These are phyloP conservation scores for Oscheius onirici DNA, from an alignment of 2,888 invertebrate species.

Conservation along the genomic window DNA sequence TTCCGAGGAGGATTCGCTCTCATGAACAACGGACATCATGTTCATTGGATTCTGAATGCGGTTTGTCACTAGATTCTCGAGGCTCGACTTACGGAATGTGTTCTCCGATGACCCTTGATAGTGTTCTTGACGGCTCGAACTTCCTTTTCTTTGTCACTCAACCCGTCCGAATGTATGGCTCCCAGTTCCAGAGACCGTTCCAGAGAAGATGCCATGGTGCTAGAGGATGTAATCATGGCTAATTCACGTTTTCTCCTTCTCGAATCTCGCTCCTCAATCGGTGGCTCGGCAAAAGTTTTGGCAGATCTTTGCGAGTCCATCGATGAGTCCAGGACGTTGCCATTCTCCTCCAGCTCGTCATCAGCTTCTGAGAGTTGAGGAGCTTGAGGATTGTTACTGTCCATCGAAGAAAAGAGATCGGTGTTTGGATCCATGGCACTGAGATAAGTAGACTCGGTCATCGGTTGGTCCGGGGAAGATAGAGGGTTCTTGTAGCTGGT, in stretches of 20 bases:
- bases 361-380: constrained; percentile 12
- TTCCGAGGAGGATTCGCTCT: constrained; percentile 13
- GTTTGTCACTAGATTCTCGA: neutral
- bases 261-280: constrained; percentile 15
- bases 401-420: constrained; percentile 40
- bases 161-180: constrained; percentile 65
- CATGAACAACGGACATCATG: constrained; percentile 26
- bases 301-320: constrained; percentile 46
- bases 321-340: constrained; percentile 44
- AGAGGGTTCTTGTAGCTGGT: constrained; percentile 41
- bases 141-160: constrained; percentile 68
- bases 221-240: constrained; percentile 32
- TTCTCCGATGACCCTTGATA: constrained; percentile 64
- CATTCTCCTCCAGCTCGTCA: constrained; percentile 45
- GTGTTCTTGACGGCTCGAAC: constrained; percentile 60
- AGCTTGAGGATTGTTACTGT: constrained; percentile 15
- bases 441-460: constrained; percentile 11
- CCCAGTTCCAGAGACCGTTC: constrained; percentile 66
- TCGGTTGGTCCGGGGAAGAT: constrained; percentile 19
- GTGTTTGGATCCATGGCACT: constrained; percentile 29
- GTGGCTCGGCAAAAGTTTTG: constrained; percentile 3
- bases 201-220: constrained; percentile 63
- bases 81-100: constrained; percentile 39
- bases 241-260: constrained; percentile 32
- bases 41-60: constrained; percentile 16